These are phyloP conservation scores for Sinella curviseta DNA, from an alignment of 1,140 invertebrate genomes.

Conservation along the genomic window DNA sequence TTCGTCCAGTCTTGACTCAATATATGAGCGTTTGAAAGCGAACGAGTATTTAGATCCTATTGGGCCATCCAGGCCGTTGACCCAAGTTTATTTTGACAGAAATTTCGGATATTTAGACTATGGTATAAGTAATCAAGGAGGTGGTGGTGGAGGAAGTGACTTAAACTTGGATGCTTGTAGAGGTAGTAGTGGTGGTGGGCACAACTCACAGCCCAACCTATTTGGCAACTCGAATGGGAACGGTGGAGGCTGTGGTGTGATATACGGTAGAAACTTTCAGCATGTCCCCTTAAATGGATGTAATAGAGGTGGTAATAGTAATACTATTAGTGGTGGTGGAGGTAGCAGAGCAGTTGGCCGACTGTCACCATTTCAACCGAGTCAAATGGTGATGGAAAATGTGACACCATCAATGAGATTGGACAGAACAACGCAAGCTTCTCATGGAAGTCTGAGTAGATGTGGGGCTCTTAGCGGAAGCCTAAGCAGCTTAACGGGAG, in stretches of 20 bases:
- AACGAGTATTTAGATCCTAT: conserved; percentile 34
- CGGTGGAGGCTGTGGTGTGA: neutral
- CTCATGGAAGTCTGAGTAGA: conserved; percentile 1
- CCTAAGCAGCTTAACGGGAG: neutral
- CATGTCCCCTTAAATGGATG: neutral
- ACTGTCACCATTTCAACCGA: conserved; percentile 2
- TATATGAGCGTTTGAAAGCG: conserved; percentile 45
- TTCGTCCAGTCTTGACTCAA: conserved; percentile 47
- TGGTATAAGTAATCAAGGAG: neutral
- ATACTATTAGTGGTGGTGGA: neutral
- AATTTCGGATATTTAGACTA: conserved; percentile 1
- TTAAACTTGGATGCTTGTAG: neutral
- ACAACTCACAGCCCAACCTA: conserved; percentile 1
- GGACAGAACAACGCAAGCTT: neutral
- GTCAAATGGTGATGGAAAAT: conserved; percentile 13
- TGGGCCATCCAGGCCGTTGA: conserved; percentile 31
- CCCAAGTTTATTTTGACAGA: conserved; percentile 30
- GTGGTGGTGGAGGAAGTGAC: neutral
- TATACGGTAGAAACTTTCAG: neutral
- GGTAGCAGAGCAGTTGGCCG: neutral
- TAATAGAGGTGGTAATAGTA: neutral
- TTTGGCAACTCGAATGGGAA: neutral
- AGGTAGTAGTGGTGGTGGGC: neutral
- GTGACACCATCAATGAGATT: neutral
- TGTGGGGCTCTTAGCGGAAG: neutral